phyloP scores from a whole-genome alignment of 2,797 vertebrate genomes.

The Cottoperca gobio region DNA sequence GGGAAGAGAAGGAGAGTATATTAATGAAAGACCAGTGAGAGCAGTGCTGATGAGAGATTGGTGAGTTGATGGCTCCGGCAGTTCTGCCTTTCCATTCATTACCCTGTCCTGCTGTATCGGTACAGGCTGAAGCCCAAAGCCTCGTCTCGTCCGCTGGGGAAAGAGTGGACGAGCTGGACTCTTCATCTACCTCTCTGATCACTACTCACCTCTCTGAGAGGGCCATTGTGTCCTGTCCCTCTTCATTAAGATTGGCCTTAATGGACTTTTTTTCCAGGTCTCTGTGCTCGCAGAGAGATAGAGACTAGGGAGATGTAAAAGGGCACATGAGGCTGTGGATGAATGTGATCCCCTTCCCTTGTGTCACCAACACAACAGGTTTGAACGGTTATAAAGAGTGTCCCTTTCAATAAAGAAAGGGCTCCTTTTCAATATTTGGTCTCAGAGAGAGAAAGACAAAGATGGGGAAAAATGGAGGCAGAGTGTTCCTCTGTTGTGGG shows the following conservation, averaged over 20 bases:
- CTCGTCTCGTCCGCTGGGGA: conserved; percentile 55
- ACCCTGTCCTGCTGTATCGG: conserved; percentile 46
- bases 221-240: conserved; percentile 78
- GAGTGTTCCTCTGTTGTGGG: conserved; percentile 17
- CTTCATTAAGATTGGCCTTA: conserved; percentile 82
- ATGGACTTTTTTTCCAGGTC: conserved; percentile 71
- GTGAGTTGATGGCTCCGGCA: conserved; percentile 59
- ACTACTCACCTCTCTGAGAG: conserved; percentile 76
- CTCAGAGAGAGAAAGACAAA: conserved; percentile 51
- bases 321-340: conserved; percentile 54
- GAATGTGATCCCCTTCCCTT: conserved; percentile 57
- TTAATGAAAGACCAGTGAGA: conserved; percentile 63
- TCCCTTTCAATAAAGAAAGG: conserved; percentile 48
- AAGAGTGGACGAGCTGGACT: conserved; percentile 53
- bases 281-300: conserved; percentile 54
- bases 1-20: conserved; percentile 41
- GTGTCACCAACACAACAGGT: conserved; percentile 67
- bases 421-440: conserved; percentile 58
- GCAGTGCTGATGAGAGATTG: conserved; percentile 71
- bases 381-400: conserved; percentile 49
- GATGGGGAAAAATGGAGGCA: background rate
- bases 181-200: conserved; percentile 75
- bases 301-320: conserved; percentile 61
- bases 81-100: conserved; percentile 68
- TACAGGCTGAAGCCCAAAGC: conserved; percentile 56